Base-by-base conservation (phyloP, 92 coral and sea anemone species). In the Montipora capitata region DNA sequence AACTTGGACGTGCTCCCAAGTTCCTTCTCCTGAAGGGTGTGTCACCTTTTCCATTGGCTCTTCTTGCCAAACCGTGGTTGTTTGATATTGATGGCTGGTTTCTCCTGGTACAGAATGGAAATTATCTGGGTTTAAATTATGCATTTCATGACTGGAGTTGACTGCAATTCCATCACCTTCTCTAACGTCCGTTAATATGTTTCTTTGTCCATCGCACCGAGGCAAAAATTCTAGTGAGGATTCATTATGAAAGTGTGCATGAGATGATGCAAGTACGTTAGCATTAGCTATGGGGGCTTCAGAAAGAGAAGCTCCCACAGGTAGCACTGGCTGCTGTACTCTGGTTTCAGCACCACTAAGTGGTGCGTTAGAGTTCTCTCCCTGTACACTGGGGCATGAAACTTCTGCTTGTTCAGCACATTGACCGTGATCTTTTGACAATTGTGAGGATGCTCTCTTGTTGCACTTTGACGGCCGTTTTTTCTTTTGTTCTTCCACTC, bases 401-500 rank as follows among this genome's bases (percentile, higher is more conserved):
- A 17, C 66, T 44, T 40, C 73, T 58, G 67, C 70, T 54, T 90
- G 79, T 12, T 72, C 80, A 45, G 18, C 65, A 57, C 82, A 13
- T 7, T 18, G 77, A 3, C 85, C 68, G 5, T 74, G 93, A 15
- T 72, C 89, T 56, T 81, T 85, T 5, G 83, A 72, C 43, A 48
- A 68, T 81, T 89, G 85, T n/a, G 16, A 18, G 8, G 85, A 52
- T 7, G 79, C 8, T 17, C 87, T 72, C 67, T 54, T 72, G 5
- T 49, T 38, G 42, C 72, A 61, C 86, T 93, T 95, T 9, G 76
- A 87, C 44, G 85, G 87, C 11, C 94, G 79, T 79, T 95, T 95
- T 18, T 90, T 95, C 92, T 85, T 92, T 72, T 93, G 86, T 40
- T 96, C 96, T 66, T 98, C 99, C 43, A 80, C 56, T 49, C 88